Conservation (phyloP, 1,140 invertebrate genomes). For the Pteromalus puparum region DNA sequence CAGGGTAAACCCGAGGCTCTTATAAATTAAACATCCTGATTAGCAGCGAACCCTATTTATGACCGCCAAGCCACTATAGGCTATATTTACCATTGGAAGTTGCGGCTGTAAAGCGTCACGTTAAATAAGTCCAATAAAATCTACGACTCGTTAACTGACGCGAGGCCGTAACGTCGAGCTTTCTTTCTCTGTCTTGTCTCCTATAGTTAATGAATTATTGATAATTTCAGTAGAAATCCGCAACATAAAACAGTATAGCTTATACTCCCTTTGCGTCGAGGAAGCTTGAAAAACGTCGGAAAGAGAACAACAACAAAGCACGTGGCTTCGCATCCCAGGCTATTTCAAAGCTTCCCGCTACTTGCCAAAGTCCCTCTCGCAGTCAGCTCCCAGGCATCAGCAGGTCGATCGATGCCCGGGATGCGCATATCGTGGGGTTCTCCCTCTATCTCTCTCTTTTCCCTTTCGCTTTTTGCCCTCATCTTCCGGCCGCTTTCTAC, state of each 20-base stretch:
- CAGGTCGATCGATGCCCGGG: constrained; percentile 1
- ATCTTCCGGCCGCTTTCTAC: background rate
- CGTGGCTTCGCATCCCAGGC: background rate
- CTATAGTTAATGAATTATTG: too few species aligned
- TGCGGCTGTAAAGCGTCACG: background rate
- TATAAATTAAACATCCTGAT: constrained; percentile 27
- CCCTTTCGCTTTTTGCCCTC: constrained; percentile 2
- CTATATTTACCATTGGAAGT: background rate
- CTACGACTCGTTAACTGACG: too few species aligned
- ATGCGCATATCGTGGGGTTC: background rate
- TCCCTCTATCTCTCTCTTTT: background rate
- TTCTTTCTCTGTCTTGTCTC: too few species aligned
- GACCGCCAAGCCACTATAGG: background rate
- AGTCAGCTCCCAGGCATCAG: background rate
- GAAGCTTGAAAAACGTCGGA: too few species aligned
- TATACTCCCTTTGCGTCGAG: too few species aligned
- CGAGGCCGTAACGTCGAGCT: too few species aligned
- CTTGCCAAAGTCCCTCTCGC: background rate
- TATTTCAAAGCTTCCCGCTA: background rate
- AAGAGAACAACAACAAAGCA: background rate
- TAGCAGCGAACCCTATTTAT: constrained; percentile 16
- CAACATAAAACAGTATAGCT: too few species aligned
- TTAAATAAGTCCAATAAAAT: too few species aligned
- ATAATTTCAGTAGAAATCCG: too few species aligned
- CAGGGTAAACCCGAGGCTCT: background rate